Conservation (phyloP, 1,140 invertebrate species). For the Pomacea maculata region DNA sequence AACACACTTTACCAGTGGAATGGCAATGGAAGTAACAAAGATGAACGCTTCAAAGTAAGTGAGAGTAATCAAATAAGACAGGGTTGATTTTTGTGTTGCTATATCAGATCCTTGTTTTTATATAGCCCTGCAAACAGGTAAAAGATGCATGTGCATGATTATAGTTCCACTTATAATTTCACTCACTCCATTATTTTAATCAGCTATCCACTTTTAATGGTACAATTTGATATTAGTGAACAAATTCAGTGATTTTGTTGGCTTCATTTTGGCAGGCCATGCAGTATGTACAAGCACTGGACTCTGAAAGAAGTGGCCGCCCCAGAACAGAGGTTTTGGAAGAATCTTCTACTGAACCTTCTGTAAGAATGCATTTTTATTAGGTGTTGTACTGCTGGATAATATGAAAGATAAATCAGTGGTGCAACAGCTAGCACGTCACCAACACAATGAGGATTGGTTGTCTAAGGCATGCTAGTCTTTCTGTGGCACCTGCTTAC, state of each 20-base stretch:
- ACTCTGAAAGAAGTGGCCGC: constrained; percentile 18
- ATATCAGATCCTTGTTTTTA: not conserved
- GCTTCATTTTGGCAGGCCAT: constrained; percentile 27
- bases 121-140: not conserved
- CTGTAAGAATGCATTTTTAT: constrained; percentile 1
- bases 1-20: constrained; percentile 80
- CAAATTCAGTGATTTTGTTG: not conserved
- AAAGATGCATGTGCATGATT: no score
- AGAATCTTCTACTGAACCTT: constrained; percentile 26
- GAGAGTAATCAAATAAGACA: not conserved
- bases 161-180: no score
- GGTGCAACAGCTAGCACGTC: no score
- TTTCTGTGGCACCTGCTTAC: no score
- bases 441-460: no score
- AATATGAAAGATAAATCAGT: no score
- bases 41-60: constrained; percentile 60
- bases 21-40: constrained; percentile 58
- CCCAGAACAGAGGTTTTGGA: constrained; percentile 37
- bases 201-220: no score
- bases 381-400: no score
- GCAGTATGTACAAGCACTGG: constrained; percentile 10
- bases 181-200: no score
- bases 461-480: no score
- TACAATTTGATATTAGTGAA: not conserved
- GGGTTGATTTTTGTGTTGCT: not conserved